Base-by-base conservation (phyloP, 92 coral and sea anemone genomes). In the Actinostola sp. region DNA sequence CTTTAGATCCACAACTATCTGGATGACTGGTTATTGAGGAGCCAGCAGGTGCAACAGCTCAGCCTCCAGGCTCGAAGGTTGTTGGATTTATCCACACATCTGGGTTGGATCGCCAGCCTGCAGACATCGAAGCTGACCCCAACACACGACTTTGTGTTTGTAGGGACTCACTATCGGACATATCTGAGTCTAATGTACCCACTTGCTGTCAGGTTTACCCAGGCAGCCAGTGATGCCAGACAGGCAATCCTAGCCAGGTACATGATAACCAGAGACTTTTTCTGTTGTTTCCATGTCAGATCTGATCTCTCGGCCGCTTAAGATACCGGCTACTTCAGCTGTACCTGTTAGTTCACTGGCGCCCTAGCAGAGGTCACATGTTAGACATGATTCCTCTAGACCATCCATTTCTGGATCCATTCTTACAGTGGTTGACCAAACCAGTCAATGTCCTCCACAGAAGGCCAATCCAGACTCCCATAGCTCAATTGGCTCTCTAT, bases 341-440 rank as follows among this genome's bases (percentile, higher is more conserved):
- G 54, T 48, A 62, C 20, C 73, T 74, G 25, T 27, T 72, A 11
- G 78, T 23, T 11, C 0, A 45, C 54, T 75, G 56, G 31, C 75
- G 20, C 1, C 75, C 74, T 24, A 61, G 48, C 9, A 61, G 6
- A 36, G 42, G 11, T 11, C 4, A 11, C 6, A 4, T 36, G 42
- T 4, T 4, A 4, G 11, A 11, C 48, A 31, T 46, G 23, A 60
- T 61, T 60, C 73, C 74, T 2, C 54, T 48, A n/a, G 24, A 48
- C 15, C n/a, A 48, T 48, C 54, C 19, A n/a, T 48, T 48, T 48
- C 54, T 48, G 15, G 54, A 48, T n/a, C 54, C 3, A n/a, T 48
- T 4, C 15, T n/a, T 48, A 48, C 54, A 2, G 54, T 48, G 54
- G n/a, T 48, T 6, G 54, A 48, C 54, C 20, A 48, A 20, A 48